phyloP scores from a whole-genome alignment of 2,113 vertebrate genomes.

The Erpornis zantholeuca region DNA sequence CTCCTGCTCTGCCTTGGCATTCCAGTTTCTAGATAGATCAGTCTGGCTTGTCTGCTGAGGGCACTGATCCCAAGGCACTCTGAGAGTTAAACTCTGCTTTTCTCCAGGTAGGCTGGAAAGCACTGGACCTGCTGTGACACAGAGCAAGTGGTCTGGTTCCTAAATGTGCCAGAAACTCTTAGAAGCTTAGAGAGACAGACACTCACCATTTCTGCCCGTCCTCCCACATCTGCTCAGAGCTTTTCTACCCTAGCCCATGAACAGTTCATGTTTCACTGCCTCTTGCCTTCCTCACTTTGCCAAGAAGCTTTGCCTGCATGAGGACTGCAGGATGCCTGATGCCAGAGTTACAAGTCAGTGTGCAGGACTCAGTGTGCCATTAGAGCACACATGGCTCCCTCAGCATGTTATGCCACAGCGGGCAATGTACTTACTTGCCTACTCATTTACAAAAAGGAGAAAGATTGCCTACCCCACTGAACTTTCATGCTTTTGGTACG shows the following conservation, averaged over 20 bases:
- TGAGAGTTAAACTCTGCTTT: background rate
- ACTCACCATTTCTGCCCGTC: background rate
- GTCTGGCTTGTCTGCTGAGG: background rate
- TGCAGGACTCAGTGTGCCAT: background rate
- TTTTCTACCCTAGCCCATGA: background rate
- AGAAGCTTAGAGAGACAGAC: background rate
- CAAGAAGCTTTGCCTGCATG: background rate
- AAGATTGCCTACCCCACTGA: background rate
- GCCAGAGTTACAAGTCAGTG: background rate
- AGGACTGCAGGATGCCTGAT: background rate
- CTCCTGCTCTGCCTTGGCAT: background rate
- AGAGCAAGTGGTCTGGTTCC: background rate
- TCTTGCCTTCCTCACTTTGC: background rate
- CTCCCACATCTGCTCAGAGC: background rate
- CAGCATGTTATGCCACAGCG: background rate
- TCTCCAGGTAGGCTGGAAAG: background rate
- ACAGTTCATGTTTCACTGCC: background rate
- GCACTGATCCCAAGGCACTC: background rate
- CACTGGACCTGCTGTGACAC: background rate
- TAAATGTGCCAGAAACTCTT: background rate
- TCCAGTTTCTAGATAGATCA: background rate
- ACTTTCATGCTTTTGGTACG: background rate
- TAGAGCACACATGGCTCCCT: background rate
- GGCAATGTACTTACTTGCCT: conserved; percentile 1
- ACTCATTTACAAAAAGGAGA: background rate